Percentiles rank a stretch among this genome's conserved stretches.
phyloP scores from a whole-genome alignment of 2,797 vertebrate genomes.

The Acomys russatus region DNA sequence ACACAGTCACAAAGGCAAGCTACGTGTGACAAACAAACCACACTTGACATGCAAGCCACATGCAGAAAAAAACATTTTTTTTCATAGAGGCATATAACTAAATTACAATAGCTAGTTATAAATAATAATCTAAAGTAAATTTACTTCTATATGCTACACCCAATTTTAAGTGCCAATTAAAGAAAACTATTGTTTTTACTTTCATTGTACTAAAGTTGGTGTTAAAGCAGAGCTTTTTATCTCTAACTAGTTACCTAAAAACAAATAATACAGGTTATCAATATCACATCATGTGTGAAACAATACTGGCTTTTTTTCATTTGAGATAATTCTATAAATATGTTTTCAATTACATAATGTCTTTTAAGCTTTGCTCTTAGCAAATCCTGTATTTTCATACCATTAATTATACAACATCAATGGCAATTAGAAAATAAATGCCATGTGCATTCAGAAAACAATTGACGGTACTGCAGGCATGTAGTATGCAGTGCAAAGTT shows the following conservation, averaged over 20 bases:
- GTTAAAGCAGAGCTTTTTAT: not conserved
- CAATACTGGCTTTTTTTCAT: constrained; percentile 9
- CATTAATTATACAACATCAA: not conserved
- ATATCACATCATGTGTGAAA: not conserved
- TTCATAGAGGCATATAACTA: no score
- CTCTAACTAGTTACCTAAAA: not conserved
- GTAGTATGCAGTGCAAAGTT: not conserved
- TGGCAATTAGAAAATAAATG: not conserved
- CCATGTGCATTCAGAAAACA: not conserved
- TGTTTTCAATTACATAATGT: not conserved
- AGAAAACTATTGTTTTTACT: not conserved
- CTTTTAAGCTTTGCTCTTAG: not conserved
- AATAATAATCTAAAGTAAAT: no score
- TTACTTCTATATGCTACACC: no score
- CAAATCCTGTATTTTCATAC: not conserved
- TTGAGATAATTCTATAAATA: not conserved
- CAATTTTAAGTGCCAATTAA: constrained; percentile 5
- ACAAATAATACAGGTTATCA: not conserved
- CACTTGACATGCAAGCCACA: no score
- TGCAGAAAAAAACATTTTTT: no score
- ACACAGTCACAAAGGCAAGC: no score
- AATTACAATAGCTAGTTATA: no score
- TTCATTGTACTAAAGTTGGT: not conserved
- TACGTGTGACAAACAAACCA: no score
- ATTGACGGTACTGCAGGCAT: not conserved